These are phyloP conservation scores for Nycticryphes semicollaris DNA, from an alignment of 2,113 vertebrate species.

Conservation along the genomic window DNA sequence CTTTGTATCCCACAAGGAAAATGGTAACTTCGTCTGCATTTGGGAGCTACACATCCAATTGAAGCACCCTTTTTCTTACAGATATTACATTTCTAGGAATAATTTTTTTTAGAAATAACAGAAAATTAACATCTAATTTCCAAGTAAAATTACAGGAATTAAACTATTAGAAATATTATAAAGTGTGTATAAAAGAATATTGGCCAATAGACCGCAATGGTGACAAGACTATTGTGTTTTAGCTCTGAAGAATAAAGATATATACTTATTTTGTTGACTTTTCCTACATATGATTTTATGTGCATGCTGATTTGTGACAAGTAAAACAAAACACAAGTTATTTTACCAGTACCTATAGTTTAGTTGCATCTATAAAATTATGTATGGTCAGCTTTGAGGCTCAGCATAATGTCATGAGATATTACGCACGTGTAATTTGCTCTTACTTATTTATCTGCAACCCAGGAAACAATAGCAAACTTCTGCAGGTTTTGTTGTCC, in stretches of 20 bases:
- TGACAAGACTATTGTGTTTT: background rate
- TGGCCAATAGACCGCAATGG: background rate
- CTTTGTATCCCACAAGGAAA: slow-evolving; percentile 87
- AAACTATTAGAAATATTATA: background rate
- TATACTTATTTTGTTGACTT: background rate
- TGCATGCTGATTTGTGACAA: background rate
- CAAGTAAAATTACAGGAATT: background rate
- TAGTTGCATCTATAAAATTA: background rate
- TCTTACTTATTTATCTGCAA: background rate
- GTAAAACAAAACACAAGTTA: background rate
- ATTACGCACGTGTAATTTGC: background rate
- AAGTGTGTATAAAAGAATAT: background rate
- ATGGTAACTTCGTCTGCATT: slow-evolving; percentile 89
- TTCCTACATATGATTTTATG: background rate
- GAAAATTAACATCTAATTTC: background rate
- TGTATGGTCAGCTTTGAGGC: background rate
- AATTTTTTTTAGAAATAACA: background rate
- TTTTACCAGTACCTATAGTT: background rate
- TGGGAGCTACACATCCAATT: slow-evolving; percentile 85
- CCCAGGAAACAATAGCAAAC: background rate
- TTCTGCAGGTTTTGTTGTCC: background rate
- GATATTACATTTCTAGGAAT: slow-evolving; percentile 80
- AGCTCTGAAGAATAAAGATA: background rate
- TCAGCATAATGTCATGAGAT: background rate
- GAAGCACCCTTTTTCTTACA: slow-evolving; percentile 91